phyloP scores from a whole-genome alignment of 2,797 vertebrate species.

The Enteromius viviparus region DNA sequence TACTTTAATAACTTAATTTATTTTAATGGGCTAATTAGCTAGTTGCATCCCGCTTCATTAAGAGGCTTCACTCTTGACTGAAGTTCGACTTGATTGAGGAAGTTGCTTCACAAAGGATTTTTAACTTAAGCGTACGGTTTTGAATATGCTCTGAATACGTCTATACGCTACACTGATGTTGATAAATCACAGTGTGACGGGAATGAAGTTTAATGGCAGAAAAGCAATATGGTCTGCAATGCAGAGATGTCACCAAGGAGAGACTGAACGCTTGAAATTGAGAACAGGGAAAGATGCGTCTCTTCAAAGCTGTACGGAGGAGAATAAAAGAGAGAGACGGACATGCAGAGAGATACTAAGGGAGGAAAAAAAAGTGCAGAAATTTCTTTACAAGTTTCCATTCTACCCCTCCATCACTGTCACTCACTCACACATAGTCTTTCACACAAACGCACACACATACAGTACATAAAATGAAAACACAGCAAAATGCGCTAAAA shows the following conservation, averaged over 20 bases:
- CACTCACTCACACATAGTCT: constrained; percentile 5
- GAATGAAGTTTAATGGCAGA: constrained; percentile 1
- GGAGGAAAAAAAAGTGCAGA: not conserved
- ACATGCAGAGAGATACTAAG: not conserved
- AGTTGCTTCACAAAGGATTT: constrained; percentile 12
- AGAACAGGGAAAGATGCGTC: not conserved
- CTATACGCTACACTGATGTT: not conserved
- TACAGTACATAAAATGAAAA: not conserved
- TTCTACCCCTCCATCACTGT: constrained; percentile 28
- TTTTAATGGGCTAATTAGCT: constrained; percentile 28
- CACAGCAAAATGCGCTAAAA: constrained; percentile 3
- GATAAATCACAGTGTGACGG: constrained; percentile 8
- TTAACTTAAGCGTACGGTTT: not conserved
- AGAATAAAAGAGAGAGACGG: not conserved
- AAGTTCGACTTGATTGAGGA: not conserved
- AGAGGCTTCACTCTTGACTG: not conserved
- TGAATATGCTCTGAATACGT: constrained; percentile 17
- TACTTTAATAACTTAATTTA: constrained; percentile 32
- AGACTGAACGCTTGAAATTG: not conserved
- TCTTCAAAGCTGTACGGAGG: not conserved
- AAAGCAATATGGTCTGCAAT: constrained; percentile 26
- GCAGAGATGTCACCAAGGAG: constrained; percentile 10
- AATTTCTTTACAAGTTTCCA: constrained; percentile 11
- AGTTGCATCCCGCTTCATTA: not conserved
- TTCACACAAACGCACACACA: not conserved